Base-by-base conservation (phyloP, 2,888 invertebrate genomes). In the Parnassius apollo region DNA sequence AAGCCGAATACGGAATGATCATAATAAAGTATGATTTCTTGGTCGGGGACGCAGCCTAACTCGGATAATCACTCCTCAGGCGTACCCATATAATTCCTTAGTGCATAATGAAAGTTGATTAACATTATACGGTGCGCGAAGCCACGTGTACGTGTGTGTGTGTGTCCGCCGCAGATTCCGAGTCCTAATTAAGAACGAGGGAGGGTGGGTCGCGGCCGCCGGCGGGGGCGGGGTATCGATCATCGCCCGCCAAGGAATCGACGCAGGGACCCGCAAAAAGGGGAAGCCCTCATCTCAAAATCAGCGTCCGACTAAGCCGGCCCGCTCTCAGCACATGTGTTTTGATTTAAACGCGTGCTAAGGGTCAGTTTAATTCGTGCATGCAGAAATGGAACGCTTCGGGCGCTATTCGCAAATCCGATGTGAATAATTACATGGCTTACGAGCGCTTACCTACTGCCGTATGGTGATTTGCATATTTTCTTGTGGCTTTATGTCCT, bases 141-240 rank as follows among this genome's bases (percentile, higher is more conserved):
- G 44, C 52, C 18, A 59, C 57, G 65, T 59, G 75, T 75, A 78
- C 73, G 82, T 75, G 85, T 88, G 92, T 91, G 93, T 92, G 94
- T 94, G 94, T 94, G 95, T 95, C 95, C 94, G 94, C 94, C 94
- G 93, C 95, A 95, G 95, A 95, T 95, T 95, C 94, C 94, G 94
- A 94, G 94, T 95, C 94, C 95, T 95, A 95, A 95, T 95, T 95
- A 95, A 95, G 95, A 95, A 94, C 92, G 93, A 93, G 60, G 60
- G 57, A 91, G 82, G 81, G 84, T 79, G 85, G 84, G 83, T 79
- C 83, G 82, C 84, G 85, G 85, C 85, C 85, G 85, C 84, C 82
- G 85, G 85, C 78, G 85, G 83, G 71, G 77, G 77, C 68, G 76
- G 75, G 85, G 89, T 91, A 90, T 91, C 88, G 91, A 91, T 91